Conservation (phyloP, 2,797 vertebrate genomes). For the Chrysolophus pictus region DNA sequence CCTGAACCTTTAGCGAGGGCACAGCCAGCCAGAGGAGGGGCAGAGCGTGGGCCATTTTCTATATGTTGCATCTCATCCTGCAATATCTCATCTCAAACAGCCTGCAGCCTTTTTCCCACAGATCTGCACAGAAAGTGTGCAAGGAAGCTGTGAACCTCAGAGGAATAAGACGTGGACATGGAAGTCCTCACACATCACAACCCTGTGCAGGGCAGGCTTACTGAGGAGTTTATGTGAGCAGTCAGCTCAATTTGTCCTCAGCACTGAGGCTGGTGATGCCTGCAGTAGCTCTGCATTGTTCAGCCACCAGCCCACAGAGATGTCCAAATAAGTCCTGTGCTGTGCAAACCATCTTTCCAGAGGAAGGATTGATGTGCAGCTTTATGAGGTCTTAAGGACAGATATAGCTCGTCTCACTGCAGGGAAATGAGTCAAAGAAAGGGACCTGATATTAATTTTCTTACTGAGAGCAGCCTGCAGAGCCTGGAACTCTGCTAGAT, state of each 20-base stretch:
- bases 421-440: constrained; percentile 34
- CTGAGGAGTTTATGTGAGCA: not conserved
- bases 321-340: not conserved
- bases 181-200: not conserved
- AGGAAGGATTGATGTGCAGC: not conserved
- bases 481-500: constrained; percentile 56
- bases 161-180: accelerated
- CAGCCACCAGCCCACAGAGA: not conserved
- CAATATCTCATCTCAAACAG: no score
- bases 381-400: not conserved
- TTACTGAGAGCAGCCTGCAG: constrained; percentile 49
- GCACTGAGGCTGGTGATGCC: not conserved
- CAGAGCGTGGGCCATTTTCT: no score
- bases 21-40: no score
- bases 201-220: not conserved
- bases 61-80: no score
- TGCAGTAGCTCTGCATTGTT: not conserved
- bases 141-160: not conserved
- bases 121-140: not conserved
- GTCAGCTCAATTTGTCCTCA: not conserved
- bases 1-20: no score
- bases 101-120: not conserved
- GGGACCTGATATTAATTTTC: constrained; percentile 57
- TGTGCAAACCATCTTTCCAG: not conserved
- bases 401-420: not conserved